phyloP scores from a whole-genome alignment of 2,113 vertebrate genomes.

The cat (Felis catus) region F.catus_Fca126_mat1.0 CM031421.1:97669501-97670000 shows the following conservation, averaged over 20 bases:
- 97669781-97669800: not conserved
- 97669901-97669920: constrained; percentile 6
- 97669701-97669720: not conserved
- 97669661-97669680: not conserved
- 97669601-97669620: not conserved
- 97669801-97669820: not conserved
- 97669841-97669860: constrained; percentile 60
- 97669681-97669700: not conserved
- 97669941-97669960: not conserved
- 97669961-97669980: not conserved
- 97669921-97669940: not conserved
- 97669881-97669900: constrained; percentile 34
- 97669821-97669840: not conserved
- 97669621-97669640: rapidly evolving
- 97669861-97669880: constrained; percentile 33
- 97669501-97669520: rapidly evolving
- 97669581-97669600: rapidly evolving
- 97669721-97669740: not conserved
- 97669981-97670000: not conserved
- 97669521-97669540: not conserved
- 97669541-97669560: not conserved
- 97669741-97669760: not conserved
- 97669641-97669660: not conserved
- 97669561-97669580: not conserved
- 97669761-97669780: not conserved